These are phyloP conservation scores for Anabacerthia variegaticeps DNA, from an alignment of 2,797 vertebrate species.

Conservation along the genomic window DNA sequence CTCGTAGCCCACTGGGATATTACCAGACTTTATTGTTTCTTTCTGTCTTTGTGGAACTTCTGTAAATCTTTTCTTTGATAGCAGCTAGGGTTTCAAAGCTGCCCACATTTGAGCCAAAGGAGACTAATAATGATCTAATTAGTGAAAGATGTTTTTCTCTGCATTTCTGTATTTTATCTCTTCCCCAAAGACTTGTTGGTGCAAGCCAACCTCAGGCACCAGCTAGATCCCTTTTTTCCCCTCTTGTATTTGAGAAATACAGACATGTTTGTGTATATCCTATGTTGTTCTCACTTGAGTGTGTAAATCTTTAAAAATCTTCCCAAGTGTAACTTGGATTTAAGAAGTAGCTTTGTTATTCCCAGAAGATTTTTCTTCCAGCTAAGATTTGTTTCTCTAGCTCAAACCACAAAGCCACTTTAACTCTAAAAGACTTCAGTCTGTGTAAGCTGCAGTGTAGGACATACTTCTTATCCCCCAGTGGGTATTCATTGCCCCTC, in stretches of 20 bases:
- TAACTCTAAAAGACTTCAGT: conserved; percentile 51
- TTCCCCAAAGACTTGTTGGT: conserved; percentile 39
- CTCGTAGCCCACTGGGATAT: conserved; percentile 25
- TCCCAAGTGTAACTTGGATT: conserved; percentile 40
- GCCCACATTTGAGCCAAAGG: conserved; percentile 42
- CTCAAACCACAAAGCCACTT: conserved; percentile 63
- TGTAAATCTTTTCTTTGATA: conserved; percentile 64
- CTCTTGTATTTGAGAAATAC: neutral
- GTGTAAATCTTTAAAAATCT: conserved; percentile 65
- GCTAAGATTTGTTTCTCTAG: conserved; percentile 63
- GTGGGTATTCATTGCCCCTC: conserved; percentile 30
- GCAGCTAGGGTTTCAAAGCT: conserved; percentile 52
- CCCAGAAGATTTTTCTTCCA: conserved; percentile 49
- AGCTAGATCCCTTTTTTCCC: neutral
- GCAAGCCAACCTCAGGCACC: conserved; percentile 30
- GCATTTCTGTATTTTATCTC: conserved; percentile 54
- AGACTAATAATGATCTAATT: conserved; percentile 67
- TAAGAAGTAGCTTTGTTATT: conserved; percentile 57
- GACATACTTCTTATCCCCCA: conserved; percentile 27
- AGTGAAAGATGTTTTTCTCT: conserved; percentile 56
- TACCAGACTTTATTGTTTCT: conserved; percentile 54
- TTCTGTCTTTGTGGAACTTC: conserved; percentile 53
- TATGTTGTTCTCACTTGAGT: conserved; percentile 20
- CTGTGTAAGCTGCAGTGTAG: conserved; percentile 47
- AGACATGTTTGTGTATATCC: neutral